A percentile compares a stretch with the other conserved stretches of the same genome.
Evolutionary conservation across 2,888 invertebrate species (phyloP).

Genomic region (Ephialtes manifestator): DNA sequence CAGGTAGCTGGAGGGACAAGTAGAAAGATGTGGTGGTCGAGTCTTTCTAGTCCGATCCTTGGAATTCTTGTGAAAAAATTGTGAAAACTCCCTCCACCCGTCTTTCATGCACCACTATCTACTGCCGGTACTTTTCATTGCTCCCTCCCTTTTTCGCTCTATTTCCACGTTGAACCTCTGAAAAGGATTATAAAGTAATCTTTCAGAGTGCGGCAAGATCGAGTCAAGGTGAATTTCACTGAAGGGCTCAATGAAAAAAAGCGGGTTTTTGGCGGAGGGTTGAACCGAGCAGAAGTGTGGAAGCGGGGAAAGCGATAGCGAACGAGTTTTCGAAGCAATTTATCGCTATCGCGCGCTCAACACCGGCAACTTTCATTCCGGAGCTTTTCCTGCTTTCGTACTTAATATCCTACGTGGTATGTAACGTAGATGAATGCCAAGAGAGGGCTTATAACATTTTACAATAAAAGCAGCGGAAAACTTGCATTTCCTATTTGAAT

Average conservation of each 20-base stretch:
- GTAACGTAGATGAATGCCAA: constrained; percentile 26
- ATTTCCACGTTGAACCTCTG: constrained; percentile 49
- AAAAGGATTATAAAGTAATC: constrained; percentile 73
- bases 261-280: background rate
- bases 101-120: constrained; percentile 15
- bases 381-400: constrained; percentile 14
- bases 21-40: constrained; percentile 36
- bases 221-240: constrained; percentile 67
- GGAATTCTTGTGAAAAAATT: constrained; percentile 40
- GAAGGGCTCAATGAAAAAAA: constrained; percentile 54
- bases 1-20: constrained; percentile 23
- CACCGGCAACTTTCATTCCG: constrained; percentile 58
- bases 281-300: constrained; percentile 30
- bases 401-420: constrained; percentile 8
- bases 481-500: constrained; percentile 34
- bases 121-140: constrained; percentile 27
- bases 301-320: constrained; percentile 40
- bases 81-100: constrained; percentile 42
- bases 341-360: constrained; percentile 64
- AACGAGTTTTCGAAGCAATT: constrained; percentile 67
- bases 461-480: constrained; percentile 35
- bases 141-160: constrained; percentile 6
- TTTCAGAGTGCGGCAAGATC: constrained; percentile 73
- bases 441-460: constrained; percentile 19
- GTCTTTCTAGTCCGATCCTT: constrained; percentile 22